Percentiles rank a stretch among this genome's conserved stretches.
phyloP scores from a whole-genome alignment of 2,113 vertebrate species.

The Vanacampus margaritifer region DNA sequence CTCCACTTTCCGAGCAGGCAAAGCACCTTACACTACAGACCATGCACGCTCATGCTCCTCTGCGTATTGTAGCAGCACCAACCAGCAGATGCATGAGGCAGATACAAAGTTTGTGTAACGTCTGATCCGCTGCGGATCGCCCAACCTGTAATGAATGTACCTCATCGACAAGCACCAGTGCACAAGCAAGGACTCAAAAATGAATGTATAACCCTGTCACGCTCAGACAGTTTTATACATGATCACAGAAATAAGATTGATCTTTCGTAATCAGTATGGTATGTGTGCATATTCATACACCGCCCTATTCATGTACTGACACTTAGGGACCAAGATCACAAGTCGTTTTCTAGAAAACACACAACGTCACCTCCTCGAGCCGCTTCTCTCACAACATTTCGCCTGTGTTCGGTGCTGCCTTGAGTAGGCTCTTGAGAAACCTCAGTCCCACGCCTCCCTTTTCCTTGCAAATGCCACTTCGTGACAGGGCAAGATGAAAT shows the following conservation, averaged over 20 bases:
- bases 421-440: constrained; percentile 70
- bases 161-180: constrained; percentile 62
- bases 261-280: constrained; percentile 23
- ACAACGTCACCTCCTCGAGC: constrained; percentile 30
- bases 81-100: constrained; percentile 37
- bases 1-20: constrained; percentile 61
- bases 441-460: constrained; percentile 72
- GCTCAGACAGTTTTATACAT: constrained; percentile 41
- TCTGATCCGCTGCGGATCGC: constrained; percentile 49
- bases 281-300: constrained; percentile 30
- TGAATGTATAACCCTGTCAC: constrained; percentile 66
- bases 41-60: constrained; percentile 54
- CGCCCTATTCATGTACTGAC: constrained; percentile 40
- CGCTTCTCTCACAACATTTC: constrained; percentile 38
- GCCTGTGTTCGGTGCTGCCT: constrained; percentile 73
- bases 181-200: constrained; percentile 56
- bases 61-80: constrained; percentile 65
- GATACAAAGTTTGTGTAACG: constrained; percentile 40
- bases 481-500: constrained; percentile 60
- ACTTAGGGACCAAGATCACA: constrained; percentile 68
- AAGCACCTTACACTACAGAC: constrained; percentile 71
- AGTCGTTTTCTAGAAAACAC: constrained; percentile 34
- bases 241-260: constrained; percentile 25
- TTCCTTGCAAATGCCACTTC: constrained; percentile 75
- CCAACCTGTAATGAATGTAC: constrained; percentile 72